Evolutionary conservation across 2,797 vertebrate genomes (phyloP).

Genomic region (Poeciliopsis presidionis): DNA sequence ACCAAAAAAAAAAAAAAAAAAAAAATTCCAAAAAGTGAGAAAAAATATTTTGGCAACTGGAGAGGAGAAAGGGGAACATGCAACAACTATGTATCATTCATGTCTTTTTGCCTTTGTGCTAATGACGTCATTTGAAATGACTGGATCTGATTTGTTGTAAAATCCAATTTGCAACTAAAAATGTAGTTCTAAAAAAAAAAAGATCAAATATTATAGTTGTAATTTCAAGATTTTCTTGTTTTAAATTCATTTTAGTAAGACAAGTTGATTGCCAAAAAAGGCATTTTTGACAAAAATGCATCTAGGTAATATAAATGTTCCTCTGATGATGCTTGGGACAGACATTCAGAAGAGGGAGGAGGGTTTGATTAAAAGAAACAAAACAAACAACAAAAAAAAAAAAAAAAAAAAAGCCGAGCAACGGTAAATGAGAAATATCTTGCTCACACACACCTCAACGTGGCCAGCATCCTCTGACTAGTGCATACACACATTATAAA

Average conservation of each 20-base stretch:
- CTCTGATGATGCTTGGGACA: conserved; percentile 21
- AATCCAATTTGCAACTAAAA: neutral
- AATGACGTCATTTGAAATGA: neutral
- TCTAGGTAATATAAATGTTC: neutral
- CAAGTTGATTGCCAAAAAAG: neutral
- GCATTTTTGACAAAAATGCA: neutral
- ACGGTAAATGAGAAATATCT: conserved; percentile 45
- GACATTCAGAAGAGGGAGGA: conserved; percentile 6
- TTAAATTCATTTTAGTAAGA: neutral
- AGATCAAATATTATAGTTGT: neutral
- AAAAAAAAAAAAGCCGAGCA: conserved; percentile 42
- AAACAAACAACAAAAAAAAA: neutral
- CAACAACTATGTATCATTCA: neutral
- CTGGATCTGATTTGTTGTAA: neutral
- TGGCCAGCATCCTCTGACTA: conserved; percentile 87
- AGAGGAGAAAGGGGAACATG: conserved; percentile 4
- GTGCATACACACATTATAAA: conserved; percentile 64
- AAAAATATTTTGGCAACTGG: neutral
- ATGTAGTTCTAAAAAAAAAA: neutral
- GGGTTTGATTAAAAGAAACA: neutral
- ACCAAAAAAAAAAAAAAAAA: conserved; percentile 3
- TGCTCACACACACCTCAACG: conserved; percentile 85
- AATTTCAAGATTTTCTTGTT: neutral
- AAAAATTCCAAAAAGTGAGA: conserved; percentile 1
- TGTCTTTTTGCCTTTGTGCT: neutral